Evolutionary conservation across 2,113 vertebrate species (phyloP).

Genomic region (Dolichallabes microphthalmus): DNA sequence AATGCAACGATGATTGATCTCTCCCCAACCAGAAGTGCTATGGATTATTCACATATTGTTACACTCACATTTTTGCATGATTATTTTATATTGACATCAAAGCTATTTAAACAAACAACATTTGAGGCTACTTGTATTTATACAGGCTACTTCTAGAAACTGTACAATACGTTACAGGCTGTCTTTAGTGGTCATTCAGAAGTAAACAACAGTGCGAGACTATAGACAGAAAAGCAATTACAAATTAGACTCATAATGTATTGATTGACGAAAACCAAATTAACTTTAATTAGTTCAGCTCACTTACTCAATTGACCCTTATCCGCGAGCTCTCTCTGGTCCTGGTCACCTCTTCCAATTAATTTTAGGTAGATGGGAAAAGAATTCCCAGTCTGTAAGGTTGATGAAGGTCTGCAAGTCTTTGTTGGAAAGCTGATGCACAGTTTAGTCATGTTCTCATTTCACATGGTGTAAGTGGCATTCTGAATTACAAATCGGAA

Average conservation of each 20-base stretch:
- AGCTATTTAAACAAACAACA: background rate
- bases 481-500: background rate
- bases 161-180: background rate
- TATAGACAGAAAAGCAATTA: conserved; percentile 4
- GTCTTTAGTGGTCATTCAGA: background rate
- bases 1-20: background rate
- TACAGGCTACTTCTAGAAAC: background rate
- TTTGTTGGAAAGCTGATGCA: background rate
- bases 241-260: background rate
- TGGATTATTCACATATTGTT: background rate
- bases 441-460: conserved; percentile 1
- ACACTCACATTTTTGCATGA: background rate
- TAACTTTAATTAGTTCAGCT: conserved; percentile 7
- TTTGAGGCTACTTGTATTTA: background rate
- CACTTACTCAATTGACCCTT: conserved; percentile 5
- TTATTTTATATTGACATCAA: background rate
- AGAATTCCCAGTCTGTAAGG: background rate
- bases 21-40: background rate
- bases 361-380: conserved; percentile 8
- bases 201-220: background rate
- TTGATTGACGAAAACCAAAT: conserved; percentile 7
- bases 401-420: conserved; percentile 1
- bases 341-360: conserved; percentile 13
- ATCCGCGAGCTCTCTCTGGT: background rate
- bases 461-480: conserved; percentile 1